Base-by-base conservation (phyloP, 2,888 invertebrate species). In the Pegoplata infirma region DNA sequence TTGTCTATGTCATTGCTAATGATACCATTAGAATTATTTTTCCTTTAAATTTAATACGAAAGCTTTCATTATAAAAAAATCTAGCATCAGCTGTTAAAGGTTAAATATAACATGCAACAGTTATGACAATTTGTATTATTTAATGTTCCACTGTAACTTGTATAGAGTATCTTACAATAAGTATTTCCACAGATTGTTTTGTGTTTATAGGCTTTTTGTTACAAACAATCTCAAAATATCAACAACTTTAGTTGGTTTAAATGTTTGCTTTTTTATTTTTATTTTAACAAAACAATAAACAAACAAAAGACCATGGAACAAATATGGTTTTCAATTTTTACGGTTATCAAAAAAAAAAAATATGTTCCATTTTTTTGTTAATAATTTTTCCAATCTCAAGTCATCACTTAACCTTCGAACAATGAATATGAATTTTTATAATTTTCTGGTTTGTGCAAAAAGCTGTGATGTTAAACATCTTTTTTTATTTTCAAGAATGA, bases 381-480 rank as follows among this genome's bases (percentile, higher is more conserved):
- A n/a, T 21, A 8, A 14, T 36, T 56, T 23, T 64, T 59, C 5
- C 32, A 59, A 64, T 58, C 36, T 74, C 64, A 59, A 77, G 78
- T 69, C 74, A 69, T 69, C 66, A 69, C 59, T 78, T 78, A 78
- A 78, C 78, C 78, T 78, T 74, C 78, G 21, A 69, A 69, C 63
- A 72, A 72, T 64, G 72, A 47, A 64, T 74, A 59, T 74, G 61
- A 74, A 64, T 61, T 55, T 55, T 8, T 64, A 64, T 53, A 68
- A 69, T 69, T 21, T 72, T 72, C 17, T 61, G 32, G 16, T 19
- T 16, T 47, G 19, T 19, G 21, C 58, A 12, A 69, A 61, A 73
- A 73, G 66, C 73, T 73, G 58, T 58, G 58, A 58, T 58, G 51
- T 47, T 61, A 67, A 68, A 68, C 14, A 75, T 44, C 49, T 61